Percentiles rank a stretch among this genome's conserved stretches.
phyloP scores from a whole-genome alignment of 1,140 invertebrate genomes.

The Bombus cullumanus region DNA sequence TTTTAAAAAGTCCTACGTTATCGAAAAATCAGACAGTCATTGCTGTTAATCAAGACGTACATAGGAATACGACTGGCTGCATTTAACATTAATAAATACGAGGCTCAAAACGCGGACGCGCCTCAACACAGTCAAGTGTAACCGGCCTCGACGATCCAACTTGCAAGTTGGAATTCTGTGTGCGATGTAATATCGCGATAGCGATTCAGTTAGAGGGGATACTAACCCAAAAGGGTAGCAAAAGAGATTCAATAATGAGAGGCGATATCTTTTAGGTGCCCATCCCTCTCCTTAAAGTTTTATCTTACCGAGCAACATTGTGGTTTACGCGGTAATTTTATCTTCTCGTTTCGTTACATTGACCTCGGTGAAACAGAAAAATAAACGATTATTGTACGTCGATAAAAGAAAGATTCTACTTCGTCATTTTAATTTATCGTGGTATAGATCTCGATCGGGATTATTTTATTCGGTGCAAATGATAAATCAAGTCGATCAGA shows the following conservation, averaged over 20 bases:
- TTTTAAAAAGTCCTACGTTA: background rate
- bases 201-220: background rate
- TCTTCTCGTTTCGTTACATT: slow-evolving; percentile 29
- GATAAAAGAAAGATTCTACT: background rate
- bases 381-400: no score
- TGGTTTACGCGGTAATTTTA: slow-evolving; percentile 38
- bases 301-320: slow-evolving; percentile 62
- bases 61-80: background rate
- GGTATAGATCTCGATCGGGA: background rate
- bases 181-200: slow-evolving; percentile 50
- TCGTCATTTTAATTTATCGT: background rate
- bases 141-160: slow-evolving; percentile 53
- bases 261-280: slow-evolving; percentile 24
- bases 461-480: background rate
- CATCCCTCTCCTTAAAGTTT: slow-evolving; percentile 12
- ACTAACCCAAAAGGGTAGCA: background rate
- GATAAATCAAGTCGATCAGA: slow-evolving; percentile 1
- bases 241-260: slow-evolving; percentile 35
- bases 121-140: slow-evolving; percentile 6
- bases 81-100: slow-evolving; percentile 21
- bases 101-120: background rate
- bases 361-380: background rate
- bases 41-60: slow-evolving; percentile 6
- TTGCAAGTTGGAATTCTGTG: slow-evolving; percentile 36
- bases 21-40: background rate